These are phyloP conservation scores for Casuarius casuarius DNA, from an alignment of 2,113 vertebrate genomes.

Conservation along the genomic window DNA sequence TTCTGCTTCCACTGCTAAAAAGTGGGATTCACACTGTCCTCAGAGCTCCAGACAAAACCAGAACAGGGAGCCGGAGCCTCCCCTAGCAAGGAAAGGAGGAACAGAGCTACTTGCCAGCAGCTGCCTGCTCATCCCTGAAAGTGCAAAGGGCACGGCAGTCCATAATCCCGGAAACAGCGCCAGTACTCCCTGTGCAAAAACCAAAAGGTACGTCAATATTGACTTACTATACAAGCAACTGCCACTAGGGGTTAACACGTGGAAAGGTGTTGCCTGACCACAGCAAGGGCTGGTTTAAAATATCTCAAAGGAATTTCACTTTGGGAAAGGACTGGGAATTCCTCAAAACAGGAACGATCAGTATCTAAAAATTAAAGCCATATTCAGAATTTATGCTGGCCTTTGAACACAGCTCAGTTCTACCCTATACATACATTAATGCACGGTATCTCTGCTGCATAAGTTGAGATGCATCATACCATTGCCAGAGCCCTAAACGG, in stretches of 20 bases:
- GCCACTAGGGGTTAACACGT: neutral
- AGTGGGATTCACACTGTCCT: neutral
- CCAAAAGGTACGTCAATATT: constrained; percentile 43
- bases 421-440: fast-evolving
- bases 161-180: neutral
- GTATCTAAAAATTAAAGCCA: neutral
- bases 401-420: neutral
- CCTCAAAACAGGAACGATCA: neutral
- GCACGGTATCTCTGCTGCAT: fast-evolving
- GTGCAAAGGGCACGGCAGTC: neutral
- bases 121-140: neutral
- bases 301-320: neutral
- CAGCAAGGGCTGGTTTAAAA: neutral
- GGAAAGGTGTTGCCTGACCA: neutral
- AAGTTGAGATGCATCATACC: neutral
- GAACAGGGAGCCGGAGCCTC: constrained; percentile 19
- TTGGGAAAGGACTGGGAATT: neutral
- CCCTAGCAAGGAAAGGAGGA: neutral
- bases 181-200: constrained; percentile 39
- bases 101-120: neutral
- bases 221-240: neutral
- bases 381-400: neutral
- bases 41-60: neutral
- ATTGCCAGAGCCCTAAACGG: too few relatives aligned
- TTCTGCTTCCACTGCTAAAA: neutral